phyloP scores from a whole-genome alignment of 2,888 invertebrate species.

The Acronicta psi region DNA sequence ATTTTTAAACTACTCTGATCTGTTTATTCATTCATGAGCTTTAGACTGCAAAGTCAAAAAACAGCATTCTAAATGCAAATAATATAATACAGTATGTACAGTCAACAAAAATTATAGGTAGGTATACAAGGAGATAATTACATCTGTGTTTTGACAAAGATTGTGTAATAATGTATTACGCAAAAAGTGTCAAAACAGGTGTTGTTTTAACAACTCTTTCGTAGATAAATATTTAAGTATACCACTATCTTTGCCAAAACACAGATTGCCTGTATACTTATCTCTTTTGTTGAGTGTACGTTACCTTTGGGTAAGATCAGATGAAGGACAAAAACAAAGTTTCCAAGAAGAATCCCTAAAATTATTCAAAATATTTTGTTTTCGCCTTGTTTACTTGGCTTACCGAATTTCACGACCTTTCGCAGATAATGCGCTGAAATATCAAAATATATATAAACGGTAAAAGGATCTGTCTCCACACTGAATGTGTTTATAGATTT shows the following conservation, averaged over 20 bases:
- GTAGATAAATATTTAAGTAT: too few species aligned
- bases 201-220: too few species aligned
- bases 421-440: conserved; percentile 26
- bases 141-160: too few species aligned
- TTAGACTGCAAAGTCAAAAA: conserved; percentile 21
- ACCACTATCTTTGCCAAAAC: too few species aligned
- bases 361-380: conserved; percentile 36
- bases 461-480: conserved; percentile 46
- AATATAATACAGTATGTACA: conserved; percentile 38
- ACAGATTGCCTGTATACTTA: too few species aligned
- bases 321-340: conserved; percentile 24
- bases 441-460: conserved; percentile 33
- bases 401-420: conserved; percentile 22
- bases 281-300: too few species aligned
- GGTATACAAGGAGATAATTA: too few species aligned
- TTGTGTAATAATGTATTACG: too few species aligned
- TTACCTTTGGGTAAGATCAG: conserved; percentile 39
- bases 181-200: too few species aligned
- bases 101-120: too few species aligned
- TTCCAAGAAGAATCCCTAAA: conserved; percentile 30
- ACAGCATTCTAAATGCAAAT: conserved; percentile 47
- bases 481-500: conserved; percentile 37
- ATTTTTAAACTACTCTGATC: not conserved
- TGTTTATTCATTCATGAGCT: conserved; percentile 18
- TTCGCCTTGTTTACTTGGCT: conserved; percentile 18